Conservation (phyloP, 2,888 invertebrate species). For the Rhaphigaster nebulosa region DNA sequence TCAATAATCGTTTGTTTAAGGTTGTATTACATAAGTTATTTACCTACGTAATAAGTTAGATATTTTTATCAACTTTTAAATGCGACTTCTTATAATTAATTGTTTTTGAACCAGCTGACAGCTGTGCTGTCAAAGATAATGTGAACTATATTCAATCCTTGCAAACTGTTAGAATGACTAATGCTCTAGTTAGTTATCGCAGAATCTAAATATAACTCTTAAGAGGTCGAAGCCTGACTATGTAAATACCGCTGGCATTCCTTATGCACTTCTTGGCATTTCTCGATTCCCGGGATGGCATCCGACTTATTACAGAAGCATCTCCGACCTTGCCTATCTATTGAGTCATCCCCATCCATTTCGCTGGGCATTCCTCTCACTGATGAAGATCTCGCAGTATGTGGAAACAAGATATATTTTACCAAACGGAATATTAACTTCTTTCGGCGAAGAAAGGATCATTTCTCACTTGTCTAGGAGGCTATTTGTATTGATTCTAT, state of each 20-base stretch:
- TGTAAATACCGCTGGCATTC: slow-evolving; percentile 2
- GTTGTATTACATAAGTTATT: too few relatives aligned
- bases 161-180: neutral
- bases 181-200: neutral
- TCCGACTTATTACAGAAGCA: slow-evolving; percentile 13
- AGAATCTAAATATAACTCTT: neutral
- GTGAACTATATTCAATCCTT: neutral
- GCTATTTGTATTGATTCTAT: neutral
- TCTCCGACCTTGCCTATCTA: neutral
- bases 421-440: neutral
- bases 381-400: slow-evolving; percentile 27
- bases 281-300: neutral
- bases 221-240: neutral
- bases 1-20: too few relatives aligned
- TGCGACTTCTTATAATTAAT: too few relatives aligned
- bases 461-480: neutral
- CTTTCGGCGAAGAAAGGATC: neutral
- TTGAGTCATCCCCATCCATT: slow-evolving; percentile 43
- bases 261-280: neutral
- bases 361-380: neutral
- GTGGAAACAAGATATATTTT: slow-evolving; percentile 24
- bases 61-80: too few relatives aligned
- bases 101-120: too few relatives aligned
- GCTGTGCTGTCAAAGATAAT: too few relatives aligned
- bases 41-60: too few relatives aligned